phyloP scores from a whole-genome alignment of 2,888 invertebrate genomes.

The Anodontia alba region DNA sequence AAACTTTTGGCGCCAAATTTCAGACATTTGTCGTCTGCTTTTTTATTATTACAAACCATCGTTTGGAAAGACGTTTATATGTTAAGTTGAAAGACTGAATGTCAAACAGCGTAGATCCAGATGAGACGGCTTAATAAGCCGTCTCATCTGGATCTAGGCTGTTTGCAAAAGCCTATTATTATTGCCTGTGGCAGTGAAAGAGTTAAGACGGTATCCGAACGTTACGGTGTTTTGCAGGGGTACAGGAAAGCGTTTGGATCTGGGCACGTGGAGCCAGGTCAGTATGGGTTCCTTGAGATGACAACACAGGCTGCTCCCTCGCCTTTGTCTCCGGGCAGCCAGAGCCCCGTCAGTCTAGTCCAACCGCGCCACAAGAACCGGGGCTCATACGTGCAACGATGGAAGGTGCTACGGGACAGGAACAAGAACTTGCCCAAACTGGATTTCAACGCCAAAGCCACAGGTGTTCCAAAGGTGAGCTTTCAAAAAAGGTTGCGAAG shows the following conservation, averaged over 20 bases:
- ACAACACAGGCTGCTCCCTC: constrained; percentile 33
- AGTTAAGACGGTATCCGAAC: no score
- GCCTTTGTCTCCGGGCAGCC: constrained; percentile 28
- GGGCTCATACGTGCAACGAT: constrained; percentile 66
- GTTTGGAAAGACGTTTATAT: no score
- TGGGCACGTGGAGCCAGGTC: constrained; percentile 23
- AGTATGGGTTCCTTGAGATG: constrained; percentile 14
- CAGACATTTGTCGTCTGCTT: no score
- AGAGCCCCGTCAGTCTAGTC: constrained; percentile 42
- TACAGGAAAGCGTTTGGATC: constrained; percentile 27
- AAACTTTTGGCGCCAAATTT: no score
- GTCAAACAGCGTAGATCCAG: no score
- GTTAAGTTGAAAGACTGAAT: no score
- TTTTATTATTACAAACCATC: no score
- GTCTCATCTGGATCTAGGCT: no score
- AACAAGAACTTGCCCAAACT: constrained; percentile 67
- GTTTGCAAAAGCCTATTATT: no score
- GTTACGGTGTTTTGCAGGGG: constrained; percentile 27
- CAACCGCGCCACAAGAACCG: constrained; percentile 55
- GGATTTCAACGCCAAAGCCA: constrained; percentile 62
- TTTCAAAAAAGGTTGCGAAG: no score
- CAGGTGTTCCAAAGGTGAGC: constrained; percentile 63
- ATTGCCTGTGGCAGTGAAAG: no score
- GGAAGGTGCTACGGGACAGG: constrained; percentile 64
- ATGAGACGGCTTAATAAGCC: no score